These are phyloP conservation scores for Zeuzera pyrina DNA, from an alignment of 2,888 invertebrate species.

Conservation along the genomic window DNA sequence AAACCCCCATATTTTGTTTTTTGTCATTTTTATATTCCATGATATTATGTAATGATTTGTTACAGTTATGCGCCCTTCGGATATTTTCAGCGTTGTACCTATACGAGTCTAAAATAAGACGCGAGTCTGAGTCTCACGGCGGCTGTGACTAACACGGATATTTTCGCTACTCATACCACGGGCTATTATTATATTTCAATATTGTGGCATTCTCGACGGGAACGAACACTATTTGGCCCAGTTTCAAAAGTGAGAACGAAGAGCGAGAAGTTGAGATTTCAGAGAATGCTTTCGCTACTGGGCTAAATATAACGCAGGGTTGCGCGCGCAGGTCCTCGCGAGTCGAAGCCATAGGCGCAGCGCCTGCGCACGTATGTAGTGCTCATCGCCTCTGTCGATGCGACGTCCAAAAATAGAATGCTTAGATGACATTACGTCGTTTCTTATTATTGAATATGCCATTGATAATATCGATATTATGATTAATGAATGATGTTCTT, in stretches of 20 bases:
- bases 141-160: constrained; percentile 61
- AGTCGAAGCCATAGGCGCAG: constrained; percentile 14
- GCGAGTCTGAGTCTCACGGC: constrained; percentile 42
- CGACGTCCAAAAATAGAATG: constrained; percentile 46
- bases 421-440: no score
- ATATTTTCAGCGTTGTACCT: constrained; percentile 44
- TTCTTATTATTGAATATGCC: no score
- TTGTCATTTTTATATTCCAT: not conserved
- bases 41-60: not conserved
- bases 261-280: constrained; percentile 63
- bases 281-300: constrained; percentile 62
- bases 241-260: constrained; percentile 68
- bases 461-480: no score
- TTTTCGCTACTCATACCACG: constrained; percentile 56
- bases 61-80: constrained; percentile 41
- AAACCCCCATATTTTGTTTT: not conserved
- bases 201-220: constrained; percentile 68
- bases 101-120: constrained; percentile 55
- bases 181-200: constrained; percentile 70
- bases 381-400: no score
- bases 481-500: no score
- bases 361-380: constrained; percentile 10
- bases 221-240: constrained; percentile 69
- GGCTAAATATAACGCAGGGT: constrained; percentile 56
- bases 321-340: constrained; percentile 20